Conservation (phyloP, 2,888 invertebrate species). For the Stenodema calcarata region DNA sequence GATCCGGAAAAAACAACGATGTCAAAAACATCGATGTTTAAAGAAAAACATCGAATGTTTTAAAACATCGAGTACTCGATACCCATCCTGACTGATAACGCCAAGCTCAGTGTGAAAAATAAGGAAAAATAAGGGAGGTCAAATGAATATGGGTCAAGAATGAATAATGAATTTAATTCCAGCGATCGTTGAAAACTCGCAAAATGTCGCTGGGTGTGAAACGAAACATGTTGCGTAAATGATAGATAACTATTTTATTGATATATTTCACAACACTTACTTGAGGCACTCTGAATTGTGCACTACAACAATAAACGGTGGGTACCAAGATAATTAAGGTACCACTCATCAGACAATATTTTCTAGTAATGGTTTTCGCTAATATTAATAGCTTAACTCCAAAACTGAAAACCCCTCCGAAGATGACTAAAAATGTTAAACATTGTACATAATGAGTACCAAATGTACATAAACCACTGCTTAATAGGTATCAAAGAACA, state of each 20-base stretch:
- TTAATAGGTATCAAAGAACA: constrained; percentile 49
- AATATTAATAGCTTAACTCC: not conserved
- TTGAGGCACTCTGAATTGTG: constrained; percentile 55
- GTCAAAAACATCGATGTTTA: no score
- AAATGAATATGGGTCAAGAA: no score
- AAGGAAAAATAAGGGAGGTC: no score
- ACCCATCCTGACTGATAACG: no score
- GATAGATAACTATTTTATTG: constrained; percentile 56
- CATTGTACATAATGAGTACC: constrained; percentile 31
- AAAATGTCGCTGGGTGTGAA: no score
- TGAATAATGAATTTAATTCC: no score
- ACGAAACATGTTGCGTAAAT: constrained; percentile 27
- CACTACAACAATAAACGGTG: constrained; percentile 54
- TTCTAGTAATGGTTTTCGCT: not conserved
- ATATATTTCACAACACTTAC: constrained; percentile 55
- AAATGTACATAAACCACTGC: constrained; percentile 42
- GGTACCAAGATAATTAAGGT: constrained; percentile 25
- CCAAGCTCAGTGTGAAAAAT: no score
- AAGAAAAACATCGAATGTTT: no score
- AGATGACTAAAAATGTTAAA: constrained; percentile 34
- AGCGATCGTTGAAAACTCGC: no score
- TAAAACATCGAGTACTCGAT: no score
- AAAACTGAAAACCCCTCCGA: constrained; percentile 1
- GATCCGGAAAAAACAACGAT: no score
- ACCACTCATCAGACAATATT: constrained; percentile 4